A percentile compares a stretch with the other conserved stretches of the same genome.
These are phyloP conservation scores for Platysteira castanea DNA, from an alignment of 2,113 vertebrate species.

Conservation along the genomic window DNA sequence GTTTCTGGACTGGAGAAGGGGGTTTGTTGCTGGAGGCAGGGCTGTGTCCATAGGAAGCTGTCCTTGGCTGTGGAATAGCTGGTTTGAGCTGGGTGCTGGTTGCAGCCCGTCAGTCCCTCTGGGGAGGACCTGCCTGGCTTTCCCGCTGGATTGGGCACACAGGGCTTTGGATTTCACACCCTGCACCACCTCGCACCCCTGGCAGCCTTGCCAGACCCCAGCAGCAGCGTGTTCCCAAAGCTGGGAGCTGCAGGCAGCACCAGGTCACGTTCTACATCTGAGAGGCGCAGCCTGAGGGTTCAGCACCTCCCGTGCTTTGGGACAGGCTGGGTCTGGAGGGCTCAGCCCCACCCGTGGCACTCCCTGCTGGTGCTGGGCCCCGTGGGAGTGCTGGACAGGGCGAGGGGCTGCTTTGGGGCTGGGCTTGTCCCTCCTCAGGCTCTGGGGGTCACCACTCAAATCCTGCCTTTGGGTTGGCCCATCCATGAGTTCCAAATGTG, in stretches of 20 bases:
- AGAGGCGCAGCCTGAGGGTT: background rate
- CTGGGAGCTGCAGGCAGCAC: background rate
- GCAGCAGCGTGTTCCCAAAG: background rate
- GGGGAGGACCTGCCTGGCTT: accelerated
- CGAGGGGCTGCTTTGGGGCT: accelerated
- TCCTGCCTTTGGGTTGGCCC: background rate
- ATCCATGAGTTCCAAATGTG: accelerated
- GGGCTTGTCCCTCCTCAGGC: accelerated
- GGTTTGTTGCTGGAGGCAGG: background rate
- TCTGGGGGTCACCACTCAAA: background rate
- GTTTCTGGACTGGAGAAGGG: background rate
- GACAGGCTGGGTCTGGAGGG: background rate
- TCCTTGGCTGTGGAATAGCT: accelerated
- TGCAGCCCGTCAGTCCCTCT: background rate
- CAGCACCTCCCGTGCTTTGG: background rate
- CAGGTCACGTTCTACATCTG: accelerated
- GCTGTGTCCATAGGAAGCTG: accelerated
- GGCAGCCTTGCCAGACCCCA: background rate
- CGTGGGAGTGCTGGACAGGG: accelerated
- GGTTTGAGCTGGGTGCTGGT: background rate
- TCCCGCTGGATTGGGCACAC: accelerated
- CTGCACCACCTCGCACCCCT: background rate
- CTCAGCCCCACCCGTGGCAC: accelerated
- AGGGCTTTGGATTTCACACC: background rate
- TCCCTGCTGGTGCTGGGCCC: background rate